Conservation (phyloP, 2,888 invertebrate genomes). For the Monochamus alternatus region DNA sequence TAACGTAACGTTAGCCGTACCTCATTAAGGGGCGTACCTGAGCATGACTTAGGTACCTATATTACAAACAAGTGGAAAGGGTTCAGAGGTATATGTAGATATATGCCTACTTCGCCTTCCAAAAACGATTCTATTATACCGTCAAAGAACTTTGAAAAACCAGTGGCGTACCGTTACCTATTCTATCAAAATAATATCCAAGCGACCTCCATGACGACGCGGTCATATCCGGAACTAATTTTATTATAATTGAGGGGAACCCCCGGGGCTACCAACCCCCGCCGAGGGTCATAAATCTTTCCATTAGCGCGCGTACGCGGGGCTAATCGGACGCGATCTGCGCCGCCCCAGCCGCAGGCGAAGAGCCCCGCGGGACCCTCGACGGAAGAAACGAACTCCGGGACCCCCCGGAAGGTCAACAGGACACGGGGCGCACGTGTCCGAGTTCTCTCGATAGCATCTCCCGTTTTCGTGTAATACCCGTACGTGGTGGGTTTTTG, state of each 20-base stretch:
- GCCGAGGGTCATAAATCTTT: slow-evolving; percentile 19
- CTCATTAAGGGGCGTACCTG: too few species aligned
- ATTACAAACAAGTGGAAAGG: too few species aligned
- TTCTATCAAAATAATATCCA: too few species aligned
- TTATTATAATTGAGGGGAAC: slow-evolving; percentile 27
- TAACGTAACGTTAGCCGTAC: too few species aligned
- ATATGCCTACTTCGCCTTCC: too few species aligned
- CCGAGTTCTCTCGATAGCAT: neutral
- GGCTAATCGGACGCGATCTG: slow-evolving; percentile 30
- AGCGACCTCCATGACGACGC: neutral
- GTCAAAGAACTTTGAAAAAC: too few species aligned
- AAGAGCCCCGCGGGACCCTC: neutral
- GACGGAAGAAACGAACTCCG: slow-evolving; percentile 19
- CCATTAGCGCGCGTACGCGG: slow-evolving; percentile 21
- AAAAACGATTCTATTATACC: too few species aligned
- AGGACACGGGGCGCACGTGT: slow-evolving; percentile 20
- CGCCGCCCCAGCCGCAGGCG: neutral
- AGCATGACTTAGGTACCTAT: too few species aligned
- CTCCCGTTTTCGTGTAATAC: neutral
- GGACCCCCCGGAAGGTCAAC: slow-evolving; percentile 33
- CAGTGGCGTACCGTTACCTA: too few species aligned
- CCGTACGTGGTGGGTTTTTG: neutral
- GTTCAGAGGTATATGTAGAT: too few species aligned
- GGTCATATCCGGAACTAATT: slow-evolving; percentile 26
- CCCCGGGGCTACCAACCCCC: slow-evolving; percentile 20